phyloP scores from a whole-genome alignment of 1,140 invertebrate genomes.

The Heliconius melpomene region DNA sequence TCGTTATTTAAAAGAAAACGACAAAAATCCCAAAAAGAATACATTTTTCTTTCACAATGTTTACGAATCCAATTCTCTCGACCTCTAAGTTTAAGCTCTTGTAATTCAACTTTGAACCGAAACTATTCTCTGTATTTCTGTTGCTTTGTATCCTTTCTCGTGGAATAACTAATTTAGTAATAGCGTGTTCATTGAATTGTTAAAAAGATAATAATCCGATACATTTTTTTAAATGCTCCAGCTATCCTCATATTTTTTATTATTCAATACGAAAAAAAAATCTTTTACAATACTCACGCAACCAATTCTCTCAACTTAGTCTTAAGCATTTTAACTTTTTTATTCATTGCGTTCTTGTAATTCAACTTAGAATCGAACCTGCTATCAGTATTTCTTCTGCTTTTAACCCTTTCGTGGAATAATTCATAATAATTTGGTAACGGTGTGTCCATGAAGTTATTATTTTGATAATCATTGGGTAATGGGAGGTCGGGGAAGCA shows the following conservation, averaged over 20 bases:
- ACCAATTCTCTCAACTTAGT: conserved; percentile 76
- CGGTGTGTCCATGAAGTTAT: conserved; percentile 58
- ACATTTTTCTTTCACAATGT: too few relatives aligned
- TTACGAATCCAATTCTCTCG: too few relatives aligned
- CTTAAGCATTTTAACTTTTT: conserved; percentile 72
- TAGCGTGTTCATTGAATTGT: not conserved
- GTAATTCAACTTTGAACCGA: too few relatives aligned
- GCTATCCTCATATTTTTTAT: not conserved
- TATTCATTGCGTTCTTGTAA: conserved; percentile 73
- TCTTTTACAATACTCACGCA: conserved; percentile 43
- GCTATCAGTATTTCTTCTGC: conserved; percentile 45
- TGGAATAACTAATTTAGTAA: not conserved
- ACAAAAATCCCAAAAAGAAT: too few relatives aligned
- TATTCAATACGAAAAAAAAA: not conserved
- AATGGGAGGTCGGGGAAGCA: conserved; percentile 35
- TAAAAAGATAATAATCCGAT: not conserved
- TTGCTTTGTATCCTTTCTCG: not conserved
- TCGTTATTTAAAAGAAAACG: too few relatives aligned
- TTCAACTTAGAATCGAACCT: conserved; percentile 52
- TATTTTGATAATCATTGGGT: conserved; percentile 35
- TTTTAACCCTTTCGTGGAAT: conserved; percentile 69
- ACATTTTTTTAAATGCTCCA: not conserved
- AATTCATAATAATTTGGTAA: conserved; percentile 72
- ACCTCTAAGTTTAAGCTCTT: too few relatives aligned
- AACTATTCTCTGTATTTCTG: too few relatives aligned